phyloP scores from a whole-genome alignment of 2,888 invertebrate genomes.

The Neuroscelio doddi region DNA sequence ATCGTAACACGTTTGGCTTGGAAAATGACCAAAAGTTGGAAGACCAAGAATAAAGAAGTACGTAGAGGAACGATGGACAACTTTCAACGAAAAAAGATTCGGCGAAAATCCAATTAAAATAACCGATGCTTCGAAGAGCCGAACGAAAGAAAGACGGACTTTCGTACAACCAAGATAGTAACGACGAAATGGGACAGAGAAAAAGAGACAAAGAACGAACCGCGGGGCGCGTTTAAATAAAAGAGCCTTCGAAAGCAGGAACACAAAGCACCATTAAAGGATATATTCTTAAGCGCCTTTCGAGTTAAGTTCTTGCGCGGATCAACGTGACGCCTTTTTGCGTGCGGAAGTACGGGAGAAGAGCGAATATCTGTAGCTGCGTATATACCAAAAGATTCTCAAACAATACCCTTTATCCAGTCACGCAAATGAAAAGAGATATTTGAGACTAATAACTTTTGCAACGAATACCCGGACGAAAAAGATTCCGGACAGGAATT shows the following conservation, averaged over 20 bases:
- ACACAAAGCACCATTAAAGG: constrained; percentile 70
- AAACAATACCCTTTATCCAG: constrained; percentile 24
- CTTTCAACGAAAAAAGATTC: constrained; percentile 61
- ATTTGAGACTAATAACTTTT: too few relatives aligned
- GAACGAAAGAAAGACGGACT: constrained; percentile 28
- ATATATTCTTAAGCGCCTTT: constrained; percentile 38
- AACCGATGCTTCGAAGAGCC: constrained; percentile 62
- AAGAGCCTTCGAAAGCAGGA: constrained; percentile 51
- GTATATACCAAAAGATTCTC: background rate
- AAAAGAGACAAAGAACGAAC: constrained; percentile 52
- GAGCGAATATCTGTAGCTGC: background rate
- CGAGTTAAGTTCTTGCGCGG: constrained; percentile 26
- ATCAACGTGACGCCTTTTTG: constrained; percentile 27
- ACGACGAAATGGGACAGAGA: constrained; percentile 27
- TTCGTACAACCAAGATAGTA: constrained; percentile 7
- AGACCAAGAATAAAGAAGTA: constrained; percentile 30
- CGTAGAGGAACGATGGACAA: constrained; percentile 33
- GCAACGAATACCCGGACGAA: too few relatives aligned
- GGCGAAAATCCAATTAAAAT: constrained; percentile 72
- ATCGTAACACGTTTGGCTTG: background rate
- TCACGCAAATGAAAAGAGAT: constrained; percentile 17
- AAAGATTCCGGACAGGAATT: too few relatives aligned
- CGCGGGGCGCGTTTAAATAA: constrained; percentile 54
- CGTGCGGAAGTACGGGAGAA: constrained; percentile 15
- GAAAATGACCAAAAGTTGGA: constrained; percentile 17